phyloP scores from a whole-genome alignment of 2,888 invertebrate species.

The Drosophila formosana region DNA sequence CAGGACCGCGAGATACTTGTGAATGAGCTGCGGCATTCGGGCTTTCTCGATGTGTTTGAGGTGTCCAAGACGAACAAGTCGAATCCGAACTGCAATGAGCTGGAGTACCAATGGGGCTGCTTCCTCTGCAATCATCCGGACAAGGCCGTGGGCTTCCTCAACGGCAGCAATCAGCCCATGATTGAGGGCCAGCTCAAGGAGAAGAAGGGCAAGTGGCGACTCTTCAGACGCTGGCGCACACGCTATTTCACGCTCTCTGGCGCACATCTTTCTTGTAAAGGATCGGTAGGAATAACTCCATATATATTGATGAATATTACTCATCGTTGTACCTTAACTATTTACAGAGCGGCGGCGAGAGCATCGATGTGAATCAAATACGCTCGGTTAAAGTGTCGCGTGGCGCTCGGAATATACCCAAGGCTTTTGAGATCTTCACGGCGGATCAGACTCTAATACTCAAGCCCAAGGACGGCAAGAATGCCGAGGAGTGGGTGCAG shows the following conservation, averaged over 20 bases:
- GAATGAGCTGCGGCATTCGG: conserved; percentile 93
- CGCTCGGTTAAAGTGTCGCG: conserved; percentile 97
- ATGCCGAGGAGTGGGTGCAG: conserved; percentile 98
- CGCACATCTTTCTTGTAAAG: conserved; percentile 94
- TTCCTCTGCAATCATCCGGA: conserved; percentile 97
- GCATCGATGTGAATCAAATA: conserved; percentile 96
- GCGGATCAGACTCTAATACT: conserved; percentile 96
- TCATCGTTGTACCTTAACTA: too few relatives aligned
- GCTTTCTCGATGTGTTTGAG: conserved; percentile 97
- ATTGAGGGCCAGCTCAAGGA: conserved; percentile 96
- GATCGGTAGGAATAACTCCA: conserved; percentile 87
- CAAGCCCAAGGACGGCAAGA: conserved; percentile 97
- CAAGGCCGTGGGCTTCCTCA: conserved; percentile 92
- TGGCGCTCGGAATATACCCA: conserved; percentile 96
- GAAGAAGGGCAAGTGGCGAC: conserved; percentile 96
- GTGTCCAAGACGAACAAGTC: conserved; percentile 87
- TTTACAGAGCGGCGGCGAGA: conserved; percentile 88
- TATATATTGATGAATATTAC: too few relatives aligned
- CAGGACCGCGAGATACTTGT: conserved; percentile 94
- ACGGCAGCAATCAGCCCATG: conserved; percentile 92
- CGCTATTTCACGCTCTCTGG: conserved; percentile 97
- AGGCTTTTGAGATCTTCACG: conserved; percentile 98
- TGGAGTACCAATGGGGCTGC: conserved; percentile 91
- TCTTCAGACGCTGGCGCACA: conserved; percentile 96
- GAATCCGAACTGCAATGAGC: conserved; percentile 85